Evolutionary conservation across 2,888 invertebrate species (phyloP), one percentile per base, ranked within the genome.

Genomic region (Xestoiulus laeticollis): DNA sequence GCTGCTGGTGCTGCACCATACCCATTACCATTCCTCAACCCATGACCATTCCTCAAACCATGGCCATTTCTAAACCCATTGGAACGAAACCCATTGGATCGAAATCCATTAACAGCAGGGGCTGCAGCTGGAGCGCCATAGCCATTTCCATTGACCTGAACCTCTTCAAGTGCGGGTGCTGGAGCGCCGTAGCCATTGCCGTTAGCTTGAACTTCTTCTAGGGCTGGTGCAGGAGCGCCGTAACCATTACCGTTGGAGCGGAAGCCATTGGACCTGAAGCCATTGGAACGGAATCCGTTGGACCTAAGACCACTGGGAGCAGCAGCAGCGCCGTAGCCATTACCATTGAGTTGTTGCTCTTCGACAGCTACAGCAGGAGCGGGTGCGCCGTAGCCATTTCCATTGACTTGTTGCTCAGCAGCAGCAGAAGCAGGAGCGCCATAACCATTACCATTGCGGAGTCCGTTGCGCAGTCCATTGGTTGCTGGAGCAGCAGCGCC

Each of bases 181-280:
- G 87, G 87, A 19, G 87, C 59, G 14, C 87, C 87, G n/a, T 87
- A 78, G 10, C 87, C 84, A 44, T 87, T 87, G 32, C 68, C 87
- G 32, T 59, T 78, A 22, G 59, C n/a, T 87, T 33, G 68, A 12
- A 33, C 32, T 12, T 68, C 30, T 32, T 32, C 68, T 59, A 26
- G n/a, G 19, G 33, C 44, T 30, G 22, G 19, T 1, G 84, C 43
- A 8, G 87, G 38, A 14, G 87, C 84, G 43, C 83, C 84, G 33
- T 82, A 38, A n/a, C 84, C 83, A 22, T 87, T 87, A 48, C 83
- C 83, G 59, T 83, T 87, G 38, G 68, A 68, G 32, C 44, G 84
- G 43, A 87, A 33, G n/a, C 59, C 53, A 22, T 53, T 68, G 32
- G 53, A 53, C n/a, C 59, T n/a, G n/a, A 59, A 53, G 10, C 68